phyloP scores from a whole-genome alignment of 1,140 invertebrate species.

The Thereuonema tuberculata region DNA sequence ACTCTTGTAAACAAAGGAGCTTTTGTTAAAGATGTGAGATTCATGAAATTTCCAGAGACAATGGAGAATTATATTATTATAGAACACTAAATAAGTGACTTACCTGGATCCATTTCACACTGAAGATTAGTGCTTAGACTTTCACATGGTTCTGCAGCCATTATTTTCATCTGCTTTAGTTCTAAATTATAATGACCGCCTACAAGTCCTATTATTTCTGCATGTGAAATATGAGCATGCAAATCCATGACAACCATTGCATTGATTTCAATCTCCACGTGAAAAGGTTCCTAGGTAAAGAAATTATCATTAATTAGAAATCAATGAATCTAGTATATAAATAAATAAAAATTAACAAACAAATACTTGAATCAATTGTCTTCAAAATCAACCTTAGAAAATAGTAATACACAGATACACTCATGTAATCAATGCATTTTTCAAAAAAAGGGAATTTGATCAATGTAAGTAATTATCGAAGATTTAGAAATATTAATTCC shows the following conservation, averaged over 20 bases:
- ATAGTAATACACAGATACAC: too few species aligned
- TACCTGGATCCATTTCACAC: constrained; percentile 63
- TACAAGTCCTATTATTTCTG: constrained; percentile 56
- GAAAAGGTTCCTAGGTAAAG: constrained; percentile 50
- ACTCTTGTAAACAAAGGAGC: constrained; percentile 44
- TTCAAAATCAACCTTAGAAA: too few species aligned
- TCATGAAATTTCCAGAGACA: not conserved
- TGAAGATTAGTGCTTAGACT: constrained; percentile 46
- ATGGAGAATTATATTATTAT: not conserved
- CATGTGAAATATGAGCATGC: constrained; percentile 48
- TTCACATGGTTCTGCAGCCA: constrained; percentile 40
- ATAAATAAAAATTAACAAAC: too few species aligned
- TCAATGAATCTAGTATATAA: too few species aligned
- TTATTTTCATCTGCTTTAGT: constrained; percentile 30
- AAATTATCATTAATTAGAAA: too few species aligned
- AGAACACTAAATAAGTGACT: constrained; percentile 5
- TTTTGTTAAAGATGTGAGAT: not conserved
- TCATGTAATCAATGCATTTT: too few species aligned
- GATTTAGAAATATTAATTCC: too few species aligned
- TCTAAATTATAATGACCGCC: constrained; percentile 38
- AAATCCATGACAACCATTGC: constrained; percentile 49
- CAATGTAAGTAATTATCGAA: too few species aligned
- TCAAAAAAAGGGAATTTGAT: too few species aligned
- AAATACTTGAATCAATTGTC: too few species aligned
- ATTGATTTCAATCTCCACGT: constrained; percentile 40